A percentile compares a stretch with the other conserved stretches of the same genome.
Evolutionary conservation across 2,797 vertebrate genomes (phyloP).

Genomic region (Melanotaenia trifasciata): DNA sequence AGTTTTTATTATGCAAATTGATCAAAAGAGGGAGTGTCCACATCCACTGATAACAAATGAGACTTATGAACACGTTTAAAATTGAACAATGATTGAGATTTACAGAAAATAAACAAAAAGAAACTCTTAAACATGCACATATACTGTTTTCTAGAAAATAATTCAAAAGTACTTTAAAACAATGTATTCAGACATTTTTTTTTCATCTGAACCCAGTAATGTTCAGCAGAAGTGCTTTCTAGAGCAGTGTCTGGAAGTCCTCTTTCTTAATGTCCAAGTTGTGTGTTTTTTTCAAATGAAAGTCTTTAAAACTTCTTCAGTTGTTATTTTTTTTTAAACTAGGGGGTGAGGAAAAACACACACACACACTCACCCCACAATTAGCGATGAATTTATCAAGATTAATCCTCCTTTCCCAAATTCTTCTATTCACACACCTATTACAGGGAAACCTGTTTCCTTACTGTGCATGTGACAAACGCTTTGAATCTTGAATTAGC

Average conservation of each 20-base stretch:
- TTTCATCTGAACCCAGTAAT: neutral
- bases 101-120: neutral
- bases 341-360: neutral
- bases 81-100: neutral
- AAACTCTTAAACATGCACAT: neutral
- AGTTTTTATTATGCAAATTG: neutral
- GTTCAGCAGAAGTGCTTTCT: neutral
- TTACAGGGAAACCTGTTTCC: no score
- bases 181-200: no score
- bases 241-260: neutral
- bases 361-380: neutral
- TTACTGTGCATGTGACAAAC: no score
- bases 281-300: neutral
- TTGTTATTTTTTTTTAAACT: no score
- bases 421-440: neutral
- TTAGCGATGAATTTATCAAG: neutral
- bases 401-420: no score
- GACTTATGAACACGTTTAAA: neutral
- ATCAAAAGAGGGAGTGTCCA: neutral
- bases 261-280: neutral
- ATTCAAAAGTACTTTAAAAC: no score
- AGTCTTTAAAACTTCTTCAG: neutral
- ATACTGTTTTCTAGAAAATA: no score
- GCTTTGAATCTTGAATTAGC: no score
- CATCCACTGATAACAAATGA: neutral